Evolutionary conservation across 2,888 invertebrate species (phyloP), one percentile per base, ranked within the genome.

Genomic region (Callyntrura guangdongensis): DNA sequence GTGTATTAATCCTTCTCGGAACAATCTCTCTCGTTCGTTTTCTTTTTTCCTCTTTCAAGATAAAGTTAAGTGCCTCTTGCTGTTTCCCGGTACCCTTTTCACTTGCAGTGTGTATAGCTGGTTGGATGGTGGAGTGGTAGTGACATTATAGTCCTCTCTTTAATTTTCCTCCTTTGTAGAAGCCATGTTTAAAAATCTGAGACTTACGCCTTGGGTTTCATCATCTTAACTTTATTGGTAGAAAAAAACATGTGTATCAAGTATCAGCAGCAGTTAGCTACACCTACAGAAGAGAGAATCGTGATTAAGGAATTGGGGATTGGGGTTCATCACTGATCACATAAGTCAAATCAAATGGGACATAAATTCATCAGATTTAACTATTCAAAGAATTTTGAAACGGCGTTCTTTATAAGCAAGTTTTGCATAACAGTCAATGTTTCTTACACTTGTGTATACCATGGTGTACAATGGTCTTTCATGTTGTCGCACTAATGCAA

Each of bases 281-380:
- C 77, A 49, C 14, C 2, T 14, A 14, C 8, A 0, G 49, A 6
- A 14, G 0, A 49, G 79, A 56, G 0, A 25, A 22, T 25, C 14
- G 53, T 27, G 79, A 79, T 56, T n/a, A 17, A 49, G 12, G 59
- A 86, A 5, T 11, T 22, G 22, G 2, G 61, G 20, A 69, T 36
- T 8, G 45, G 47, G 12, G 12, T 45, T 36, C 17, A 72, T 45
- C 45, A 72, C 25, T 74, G 74, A 74, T 74, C 74, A 47, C 22
- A 45, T 49, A 49, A 74, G 74, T n/a, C 12, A 49, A 49, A 49
- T 49, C n/a, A n/a, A n/a, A n/a, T 74, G 22, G 20, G 74, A 22
- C 74, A 49, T 47, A 20, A n/a, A 61, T 49, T 86, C 86, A 86
- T 86, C 77, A 77, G 77, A 86, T 86, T 79, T 86, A 77, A 36